Conservation (phyloP, 2,797 vertebrate species). For the Sebastes nivosus region DNA sequence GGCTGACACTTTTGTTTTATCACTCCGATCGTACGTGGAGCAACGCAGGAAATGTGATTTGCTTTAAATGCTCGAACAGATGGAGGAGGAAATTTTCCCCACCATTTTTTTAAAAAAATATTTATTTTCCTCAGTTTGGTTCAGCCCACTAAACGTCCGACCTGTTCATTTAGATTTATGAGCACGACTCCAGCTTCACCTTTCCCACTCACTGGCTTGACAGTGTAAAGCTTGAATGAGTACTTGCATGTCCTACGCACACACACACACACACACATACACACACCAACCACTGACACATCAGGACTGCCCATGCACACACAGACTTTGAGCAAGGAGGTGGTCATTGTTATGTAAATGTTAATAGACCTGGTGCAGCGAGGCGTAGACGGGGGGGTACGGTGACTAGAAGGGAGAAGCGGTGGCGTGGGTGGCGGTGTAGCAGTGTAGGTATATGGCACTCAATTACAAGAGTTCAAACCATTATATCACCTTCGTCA, state of each 20-base stretch:
- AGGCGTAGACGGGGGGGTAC: conserved; percentile 18
- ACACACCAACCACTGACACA: neutral
- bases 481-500: conserved; percentile 42
- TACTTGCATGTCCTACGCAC: neutral
- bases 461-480: conserved; percentile 66
- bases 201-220: conserved; percentile 21
- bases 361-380: conserved; percentile 63
- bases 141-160: neutral
- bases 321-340: conserved; percentile 22
- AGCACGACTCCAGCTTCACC: conserved; percentile 8
- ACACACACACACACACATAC: neutral
- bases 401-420: conserved; percentile 20
- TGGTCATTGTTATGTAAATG: conserved; percentile 79
- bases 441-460: conserved; percentile 35
- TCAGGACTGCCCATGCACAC: neutral
- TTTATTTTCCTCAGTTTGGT: conserved; percentile 1
- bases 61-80: neutral
- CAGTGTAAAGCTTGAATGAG: conserved; percentile 21
- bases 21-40: neutral
- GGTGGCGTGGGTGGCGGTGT: neutral
- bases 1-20: conserved; percentile 31
- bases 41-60: neutral
- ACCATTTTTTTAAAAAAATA: neutral
- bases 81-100: neutral
- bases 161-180: conserved; percentile 29